These are phyloP conservation scores for Latrodectus hesperus DNA, from an alignment of 2,888 invertebrate genomes.

Conservation along the genomic window DNA sequence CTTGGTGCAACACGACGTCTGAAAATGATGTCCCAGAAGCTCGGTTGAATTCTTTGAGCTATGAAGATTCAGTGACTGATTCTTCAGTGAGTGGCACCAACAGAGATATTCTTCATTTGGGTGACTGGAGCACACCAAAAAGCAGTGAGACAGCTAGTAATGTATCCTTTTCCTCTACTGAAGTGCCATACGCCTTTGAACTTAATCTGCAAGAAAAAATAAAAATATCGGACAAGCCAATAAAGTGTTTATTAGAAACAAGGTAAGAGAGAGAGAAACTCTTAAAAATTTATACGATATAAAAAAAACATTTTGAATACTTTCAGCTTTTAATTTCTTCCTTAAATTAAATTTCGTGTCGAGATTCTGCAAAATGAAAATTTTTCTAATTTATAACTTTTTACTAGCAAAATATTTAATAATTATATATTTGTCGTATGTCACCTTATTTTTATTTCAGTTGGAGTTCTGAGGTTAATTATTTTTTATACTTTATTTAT, in stretches of 20 bases:
- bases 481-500: too few relatives aligned
- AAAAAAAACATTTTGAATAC: not conserved
- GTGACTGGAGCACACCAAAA: conserved; percentile 60
- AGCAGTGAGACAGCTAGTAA: conserved; percentile 72
- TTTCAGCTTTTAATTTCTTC: not conserved
- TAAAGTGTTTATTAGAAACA: conserved; percentile 74
- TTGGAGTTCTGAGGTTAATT: too few relatives aligned
- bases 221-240: conserved; percentile 77
- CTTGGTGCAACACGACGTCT: conserved; percentile 45
- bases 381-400: not conserved
- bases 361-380: not conserved
- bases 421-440: too few relatives aligned
- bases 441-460: too few relatives aligned
- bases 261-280: conserved; percentile 29
- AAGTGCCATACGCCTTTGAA: conserved; percentile 73
- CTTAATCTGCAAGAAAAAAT: conserved; percentile 76
- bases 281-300: not conserved
- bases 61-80: conserved; percentile 50
- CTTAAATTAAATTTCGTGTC: not conserved
- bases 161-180: conserved; percentile 71
- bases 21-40: conserved; percentile 42
- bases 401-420: too few relatives aligned
- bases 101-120: conserved; percentile 54
- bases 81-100: conserved; percentile 29
- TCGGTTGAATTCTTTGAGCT: conserved; percentile 45